Evolutionary conservation across 2,888 invertebrate genomes (phyloP).

Genomic region (Eumacrocentrus americanus): DNA sequence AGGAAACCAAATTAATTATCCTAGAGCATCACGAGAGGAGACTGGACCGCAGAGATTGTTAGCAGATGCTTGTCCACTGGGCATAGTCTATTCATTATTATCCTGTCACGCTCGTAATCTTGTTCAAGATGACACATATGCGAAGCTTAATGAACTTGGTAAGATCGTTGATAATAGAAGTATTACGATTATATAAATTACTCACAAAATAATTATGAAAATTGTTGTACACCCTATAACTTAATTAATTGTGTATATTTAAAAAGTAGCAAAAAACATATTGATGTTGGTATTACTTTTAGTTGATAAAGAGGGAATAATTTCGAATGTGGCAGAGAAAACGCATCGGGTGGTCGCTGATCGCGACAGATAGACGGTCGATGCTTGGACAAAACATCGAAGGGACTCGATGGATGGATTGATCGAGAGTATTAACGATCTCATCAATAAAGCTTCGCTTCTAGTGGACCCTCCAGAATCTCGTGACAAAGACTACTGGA

Average conservation of each 20-base stretch:
- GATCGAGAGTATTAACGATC: slow-evolving; percentile 59
- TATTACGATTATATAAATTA: too few species aligned
- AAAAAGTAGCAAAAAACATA: neutral
- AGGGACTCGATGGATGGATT: slow-evolving; percentile 39
- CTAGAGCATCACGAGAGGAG: neutral
- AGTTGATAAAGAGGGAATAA: neutral
- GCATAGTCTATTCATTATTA: neutral
- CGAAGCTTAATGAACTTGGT: neutral
- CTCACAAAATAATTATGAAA: too few species aligned
- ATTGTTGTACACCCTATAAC: too few species aligned
- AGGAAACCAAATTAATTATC: slow-evolving; percentile 17
- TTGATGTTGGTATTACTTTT: neutral
- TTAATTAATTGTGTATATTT: neutral
- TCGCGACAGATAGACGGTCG: slow-evolving; percentile 58
- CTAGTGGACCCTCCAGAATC: slow-evolving; percentile 4
- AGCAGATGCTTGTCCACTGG: neutral
- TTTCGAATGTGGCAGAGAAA: slow-evolving; percentile 36
- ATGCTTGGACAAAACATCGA: slow-evolving; percentile 46
- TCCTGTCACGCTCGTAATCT: neutral
- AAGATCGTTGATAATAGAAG: neutral
- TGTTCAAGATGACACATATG: neutral
- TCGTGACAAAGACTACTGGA: too few species aligned
- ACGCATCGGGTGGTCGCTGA: slow-evolving; percentile 60
- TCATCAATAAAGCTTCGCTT: slow-evolving; percentile 54
- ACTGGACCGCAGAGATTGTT: neutral